Base-by-base conservation (phyloP, 1,140 invertebrate genomes). In the Drosophila leontia region DNA sequence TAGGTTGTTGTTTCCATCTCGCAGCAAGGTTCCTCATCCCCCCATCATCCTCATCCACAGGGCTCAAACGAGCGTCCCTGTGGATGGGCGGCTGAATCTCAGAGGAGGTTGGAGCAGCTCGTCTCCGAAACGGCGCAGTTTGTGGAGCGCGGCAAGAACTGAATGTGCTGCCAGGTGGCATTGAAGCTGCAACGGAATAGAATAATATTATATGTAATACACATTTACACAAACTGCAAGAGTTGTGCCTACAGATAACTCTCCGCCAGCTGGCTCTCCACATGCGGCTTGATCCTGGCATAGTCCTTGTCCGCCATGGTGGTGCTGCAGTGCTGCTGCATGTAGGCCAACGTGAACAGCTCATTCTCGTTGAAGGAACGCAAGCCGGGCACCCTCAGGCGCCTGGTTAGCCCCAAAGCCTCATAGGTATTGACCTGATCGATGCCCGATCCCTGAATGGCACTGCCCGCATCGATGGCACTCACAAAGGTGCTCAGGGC, bases 311-410 rank as follows among this genome's bases (percentile, higher is more conserved):
- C 91, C 47, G 90, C 91, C 59, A 92, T 91, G 8, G 75, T 62
- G 12, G 88, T 91, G 44, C 91, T 92, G 56, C 92, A 92, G 45
- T 92, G 91, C 57, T 92, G 87, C 44, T 92, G 92, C 92, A 92
- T 92, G 51, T 91, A 92, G 45, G 88, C 71, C 35, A 92, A 56
- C 2, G 91, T 91, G 32, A 92, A 92, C 13, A 92, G 68, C 65
- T 92, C 92, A n/a, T 92, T 92, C 65, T 92, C 88, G 45, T 92
- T 92, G 32, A 65, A 88, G 23, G 91, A 88, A 12, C 91, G 81
- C 39, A 92, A 45, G 0, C 92, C 92, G 2, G 88, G 85, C 39
- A 92, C 63, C 12, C 92, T 68, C 15, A 83, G 53, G 0, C 91
- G 75, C 42, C 75, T 53, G 2, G 80, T 92, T 12, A 92, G 62